A percentile compares a stretch with the other conserved stretches of the same genome.
These are phyloP conservation scores for Recurvirostra avosetta DNA, from an alignment of 2,113 vertebrate species.

Conservation along the genomic window DNA sequence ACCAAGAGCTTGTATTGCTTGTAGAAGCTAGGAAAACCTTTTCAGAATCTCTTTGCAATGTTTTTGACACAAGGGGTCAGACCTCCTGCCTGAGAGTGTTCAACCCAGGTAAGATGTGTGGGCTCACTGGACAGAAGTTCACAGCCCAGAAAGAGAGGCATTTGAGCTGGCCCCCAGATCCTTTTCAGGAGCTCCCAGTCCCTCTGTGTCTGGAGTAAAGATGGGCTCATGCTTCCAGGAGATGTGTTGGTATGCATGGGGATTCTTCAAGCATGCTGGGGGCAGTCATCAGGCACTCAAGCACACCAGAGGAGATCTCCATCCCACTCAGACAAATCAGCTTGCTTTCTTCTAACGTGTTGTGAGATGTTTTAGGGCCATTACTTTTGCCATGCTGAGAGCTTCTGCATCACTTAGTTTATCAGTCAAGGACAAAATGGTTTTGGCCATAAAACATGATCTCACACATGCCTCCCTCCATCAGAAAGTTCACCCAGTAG, in stretches of 20 bases:
- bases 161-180: background rate
- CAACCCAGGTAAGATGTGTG: background rate
- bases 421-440: background rate
- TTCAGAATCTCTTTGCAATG: background rate
- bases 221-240: fast-evolving
- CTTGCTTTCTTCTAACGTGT: background rate
- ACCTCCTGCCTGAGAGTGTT: background rate
- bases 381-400: background rate
- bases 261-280: fast-evolving
- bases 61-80: background rate
- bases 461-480: background rate
- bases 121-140: background rate
- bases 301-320: background rate
- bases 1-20: background rate
- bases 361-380: background rate
- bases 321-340: background rate
- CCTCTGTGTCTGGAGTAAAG: background rate
- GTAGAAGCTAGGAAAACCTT: background rate
- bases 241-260: background rate
- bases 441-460: fast-evolving
- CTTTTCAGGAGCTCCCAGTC: background rate
- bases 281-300: background rate
- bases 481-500: background rate
- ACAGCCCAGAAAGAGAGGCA: background rate
- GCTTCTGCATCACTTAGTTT: background rate